Evolutionary conservation across 2,888 invertebrate genomes (phyloP).

Genomic region (Patella caerulea): DNA sequence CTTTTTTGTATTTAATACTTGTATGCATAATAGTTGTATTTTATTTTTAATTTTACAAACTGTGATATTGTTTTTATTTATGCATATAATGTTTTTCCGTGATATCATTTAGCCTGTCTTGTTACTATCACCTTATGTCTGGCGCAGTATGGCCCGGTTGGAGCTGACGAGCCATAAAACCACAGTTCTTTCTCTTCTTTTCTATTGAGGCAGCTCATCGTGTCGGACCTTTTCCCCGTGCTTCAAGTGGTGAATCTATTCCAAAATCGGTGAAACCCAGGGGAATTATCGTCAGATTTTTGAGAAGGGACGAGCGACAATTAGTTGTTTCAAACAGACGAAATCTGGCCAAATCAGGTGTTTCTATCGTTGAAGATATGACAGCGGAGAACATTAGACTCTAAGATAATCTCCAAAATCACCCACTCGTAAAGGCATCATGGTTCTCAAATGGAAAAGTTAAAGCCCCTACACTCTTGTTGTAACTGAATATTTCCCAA

Average conservation of each 20-base stretch:
- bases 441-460: background rate
- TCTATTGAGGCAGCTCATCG: background rate
- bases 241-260: background rate
- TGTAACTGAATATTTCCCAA: too few relatives aligned
- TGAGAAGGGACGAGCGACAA: background rate
- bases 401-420: background rate
- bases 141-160: too few relatives aligned
- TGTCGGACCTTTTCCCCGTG: background rate
- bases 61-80: too few relatives aligned
- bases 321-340: background rate
- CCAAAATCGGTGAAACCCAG: background rate
- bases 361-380: background rate
- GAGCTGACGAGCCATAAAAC: too few relatives aligned
- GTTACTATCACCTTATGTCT: too few relatives aligned
- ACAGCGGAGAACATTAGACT: background rate
- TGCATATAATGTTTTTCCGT: too few relatives aligned
- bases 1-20: too few relatives aligned
- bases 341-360: background rate
- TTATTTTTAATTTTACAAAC: too few relatives aligned
- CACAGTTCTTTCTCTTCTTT: too few relatives aligned
- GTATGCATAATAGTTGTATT: too few relatives aligned
- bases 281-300: background rate
- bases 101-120: too few relatives aligned
- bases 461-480: too few relatives aligned
- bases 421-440: background rate